Evolutionary conservation across 2,888 invertebrate genomes (phyloP).

Genomic region (Carpatolechia fugitivella): DNA sequence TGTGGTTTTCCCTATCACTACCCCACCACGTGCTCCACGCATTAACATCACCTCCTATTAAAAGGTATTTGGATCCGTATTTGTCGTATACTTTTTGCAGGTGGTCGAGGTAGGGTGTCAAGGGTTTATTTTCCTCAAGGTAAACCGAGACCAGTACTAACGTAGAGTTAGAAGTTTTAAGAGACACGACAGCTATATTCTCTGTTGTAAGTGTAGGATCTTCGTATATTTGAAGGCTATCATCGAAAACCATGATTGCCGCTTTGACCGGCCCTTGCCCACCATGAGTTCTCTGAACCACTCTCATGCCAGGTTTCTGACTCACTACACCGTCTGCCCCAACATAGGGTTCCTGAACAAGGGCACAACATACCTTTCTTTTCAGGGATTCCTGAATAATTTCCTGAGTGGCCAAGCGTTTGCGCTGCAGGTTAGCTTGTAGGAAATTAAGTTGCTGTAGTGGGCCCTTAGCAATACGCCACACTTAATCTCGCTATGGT

Average conservation of each 20-base stretch:
- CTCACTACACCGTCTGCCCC: neutral
- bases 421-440: slow-evolving; percentile 20
- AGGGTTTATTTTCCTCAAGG: neutral
- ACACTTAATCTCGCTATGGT: neutral
- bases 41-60: neutral
- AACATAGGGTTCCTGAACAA: slow-evolving; percentile 22
- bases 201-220: neutral
- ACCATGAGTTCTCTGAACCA: slow-evolving; percentile 8
- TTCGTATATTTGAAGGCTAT: neutral
- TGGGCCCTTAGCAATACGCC: slow-evolving; percentile 2
- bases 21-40: slow-evolving; percentile 23
- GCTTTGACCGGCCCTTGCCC: slow-evolving; percentile 11
- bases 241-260: slow-evolving; percentile 12
- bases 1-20: slow-evolving; percentile 14
- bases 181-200: neutral
- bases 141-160: neutral
- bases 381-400: slow-evolving; percentile 11
- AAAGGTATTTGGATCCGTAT: neutral
- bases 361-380: slow-evolving; percentile 8
- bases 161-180: neutral
- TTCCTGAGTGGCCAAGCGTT: slow-evolving; percentile 16
- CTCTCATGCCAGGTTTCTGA: neutral
- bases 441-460: neutral
- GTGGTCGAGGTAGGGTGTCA: slow-evolving; percentile 5
- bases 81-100: no score